phyloP scores from a whole-genome alignment of 1,140 invertebrate genomes.

The Globodera ellingtonae region DNA sequence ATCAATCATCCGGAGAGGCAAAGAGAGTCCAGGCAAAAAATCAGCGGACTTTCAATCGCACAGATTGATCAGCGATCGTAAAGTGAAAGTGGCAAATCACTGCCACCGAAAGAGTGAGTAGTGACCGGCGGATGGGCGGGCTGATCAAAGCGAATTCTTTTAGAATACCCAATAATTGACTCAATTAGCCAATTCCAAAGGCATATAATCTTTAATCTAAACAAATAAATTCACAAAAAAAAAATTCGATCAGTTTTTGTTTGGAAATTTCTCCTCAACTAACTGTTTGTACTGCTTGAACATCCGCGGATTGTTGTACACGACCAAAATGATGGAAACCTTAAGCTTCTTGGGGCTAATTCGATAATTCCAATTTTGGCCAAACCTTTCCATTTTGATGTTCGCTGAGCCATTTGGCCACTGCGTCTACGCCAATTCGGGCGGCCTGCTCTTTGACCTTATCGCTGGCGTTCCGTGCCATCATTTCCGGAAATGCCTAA shows the following conservation, averaged over 20 bases:
- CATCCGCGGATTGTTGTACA: neutral
- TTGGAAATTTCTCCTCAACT: slow-evolving; percentile 3
- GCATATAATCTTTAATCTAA: neutral
- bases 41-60: neutral
- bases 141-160: too few species aligned
- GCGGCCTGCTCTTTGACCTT: neutral
- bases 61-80: neutral
- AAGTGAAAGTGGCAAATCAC: neutral
- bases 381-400: neutral
- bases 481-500: slow-evolving; percentile 27
- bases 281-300: neutral
- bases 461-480: slow-evolving; percentile 7
- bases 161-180: neutral
- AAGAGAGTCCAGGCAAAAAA: neutral
- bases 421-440: slow-evolving; percentile 15
- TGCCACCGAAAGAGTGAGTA: neutral
- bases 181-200: neutral
- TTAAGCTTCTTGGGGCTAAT: neutral
- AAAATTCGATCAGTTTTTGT: slow-evolving; percentile 5
- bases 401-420: slow-evolving; percentile 13
- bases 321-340: slow-evolving; percentile 5
- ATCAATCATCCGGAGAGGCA: neutral
- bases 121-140: too few species aligned
- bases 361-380: neutral
- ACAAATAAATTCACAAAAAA: neutral